Conservation (phyloP, 1,140 invertebrate genomes). For the Neodiprion lecontei region DNA sequence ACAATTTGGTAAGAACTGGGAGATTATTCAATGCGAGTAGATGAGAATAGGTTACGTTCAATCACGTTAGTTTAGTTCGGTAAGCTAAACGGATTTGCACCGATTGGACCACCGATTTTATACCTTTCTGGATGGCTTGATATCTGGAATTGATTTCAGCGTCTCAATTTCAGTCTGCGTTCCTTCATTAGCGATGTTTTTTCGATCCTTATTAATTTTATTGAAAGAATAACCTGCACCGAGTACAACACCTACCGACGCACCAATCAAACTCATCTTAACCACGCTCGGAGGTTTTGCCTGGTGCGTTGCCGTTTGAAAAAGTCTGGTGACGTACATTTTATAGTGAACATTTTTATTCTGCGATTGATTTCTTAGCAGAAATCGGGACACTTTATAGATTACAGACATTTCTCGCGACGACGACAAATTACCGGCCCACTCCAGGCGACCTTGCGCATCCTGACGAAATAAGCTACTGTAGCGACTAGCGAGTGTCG, state of each 20-base stretch:
- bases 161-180: slow-evolving; percentile 54
- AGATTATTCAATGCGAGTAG: background rate
- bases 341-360: slow-evolving; percentile 23
- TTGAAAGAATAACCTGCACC: slow-evolving; percentile 62
- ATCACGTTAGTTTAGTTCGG: background rate
- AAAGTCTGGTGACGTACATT: background rate
- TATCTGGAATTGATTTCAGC: slow-evolving; percentile 61
- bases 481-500: too few species aligned
- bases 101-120: background rate
- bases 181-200: slow-evolving; percentile 58
- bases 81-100: background rate
- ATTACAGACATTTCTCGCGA: slow-evolving; percentile 43
- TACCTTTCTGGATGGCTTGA: slow-evolving; percentile 58
- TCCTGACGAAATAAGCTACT: too few species aligned
- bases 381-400: slow-evolving; percentile 36
- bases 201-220: slow-evolving; percentile 50
- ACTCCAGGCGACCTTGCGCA: too few species aligned
- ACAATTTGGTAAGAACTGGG: slow-evolving; percentile 18
- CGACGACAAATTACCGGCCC: too few species aligned
- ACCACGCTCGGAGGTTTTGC: slow-evolving; percentile 41
- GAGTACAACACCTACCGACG: slow-evolving; percentile 60
- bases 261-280: slow-evolving; percentile 61
- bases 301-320: background rate
- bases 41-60: background rate
- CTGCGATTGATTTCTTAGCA: slow-evolving; percentile 29